Conservation (phyloP, 1,140 invertebrate genomes). For the Apis florea region DNA sequence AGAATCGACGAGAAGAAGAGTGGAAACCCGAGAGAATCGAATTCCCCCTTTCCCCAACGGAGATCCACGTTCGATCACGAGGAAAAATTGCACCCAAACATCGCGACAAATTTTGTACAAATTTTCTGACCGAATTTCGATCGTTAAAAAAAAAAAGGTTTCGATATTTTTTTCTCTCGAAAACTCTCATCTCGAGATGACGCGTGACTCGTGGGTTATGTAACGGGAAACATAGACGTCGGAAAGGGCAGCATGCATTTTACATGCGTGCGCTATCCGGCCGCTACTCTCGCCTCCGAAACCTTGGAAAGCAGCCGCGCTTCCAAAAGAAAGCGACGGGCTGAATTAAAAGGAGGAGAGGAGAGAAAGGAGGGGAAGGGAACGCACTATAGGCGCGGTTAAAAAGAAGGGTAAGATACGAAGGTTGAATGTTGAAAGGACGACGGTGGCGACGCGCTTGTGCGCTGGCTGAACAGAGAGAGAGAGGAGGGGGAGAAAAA, state of each 20-base stretch:
- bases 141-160: no score
- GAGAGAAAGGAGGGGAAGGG: not conserved
- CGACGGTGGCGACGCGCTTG: not conserved
- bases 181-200: not conserved
- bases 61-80: no score
- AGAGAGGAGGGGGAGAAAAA: no score
- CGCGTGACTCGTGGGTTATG: slow-evolving; percentile 53
- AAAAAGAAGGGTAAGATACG: slow-evolving; percentile 4
- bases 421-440: not conserved
- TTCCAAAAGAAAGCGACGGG: not conserved
- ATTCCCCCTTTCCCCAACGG: no score
- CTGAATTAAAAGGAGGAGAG: not conserved
- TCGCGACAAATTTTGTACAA: no score
- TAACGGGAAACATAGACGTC: slow-evolving; percentile 54
- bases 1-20: no score
- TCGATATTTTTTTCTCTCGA: not conserved
- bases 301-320: not conserved
- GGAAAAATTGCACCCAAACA: no score
- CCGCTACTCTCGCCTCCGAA: not conserved
- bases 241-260: slow-evolving; percentile 63
- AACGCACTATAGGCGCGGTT: slow-evolving; percentile 20
- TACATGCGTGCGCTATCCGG: slow-evolving; percentile 52
- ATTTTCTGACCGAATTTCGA: no score
- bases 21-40: no score
- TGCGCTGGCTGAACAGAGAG: not conserved